Conservation (phyloP, 2,113 vertebrate species). For the Dicrurus megarhynchus region DNA sequence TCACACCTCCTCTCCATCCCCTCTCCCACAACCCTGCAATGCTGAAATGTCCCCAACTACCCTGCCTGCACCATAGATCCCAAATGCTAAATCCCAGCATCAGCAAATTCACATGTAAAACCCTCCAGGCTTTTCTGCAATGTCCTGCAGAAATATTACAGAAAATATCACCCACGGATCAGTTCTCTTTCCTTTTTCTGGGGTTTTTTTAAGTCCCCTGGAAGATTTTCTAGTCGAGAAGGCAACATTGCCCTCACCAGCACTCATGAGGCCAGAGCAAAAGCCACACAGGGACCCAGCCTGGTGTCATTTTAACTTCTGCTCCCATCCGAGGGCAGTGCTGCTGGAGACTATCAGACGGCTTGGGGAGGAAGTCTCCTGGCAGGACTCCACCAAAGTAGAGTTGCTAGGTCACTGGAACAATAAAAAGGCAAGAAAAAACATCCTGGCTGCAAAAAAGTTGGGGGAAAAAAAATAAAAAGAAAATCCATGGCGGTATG, state of each 20-base stretch:
- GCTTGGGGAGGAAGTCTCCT: constrained; percentile 73
- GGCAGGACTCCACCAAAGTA: constrained; percentile 73
- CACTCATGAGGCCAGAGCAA: not conserved
- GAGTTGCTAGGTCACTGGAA: constrained; percentile 79
- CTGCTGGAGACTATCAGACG: constrained; percentile 62
- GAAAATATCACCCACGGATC: not conserved
- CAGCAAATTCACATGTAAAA: not conserved
- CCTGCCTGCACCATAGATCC: not conserved
- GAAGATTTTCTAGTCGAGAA: not conserved
- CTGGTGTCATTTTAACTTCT: not conserved
- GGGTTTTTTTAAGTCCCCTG: not conserved
- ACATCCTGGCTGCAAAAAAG: constrained; percentile 79
- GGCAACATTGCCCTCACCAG: not conserved
- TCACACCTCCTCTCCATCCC: not conserved
- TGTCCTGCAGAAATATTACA: not conserved
- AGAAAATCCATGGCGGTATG: not conserved
- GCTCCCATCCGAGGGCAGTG: constrained; percentile 52
- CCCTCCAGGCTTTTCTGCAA: not conserved
- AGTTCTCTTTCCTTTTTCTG: not conserved
- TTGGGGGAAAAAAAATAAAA: not conserved
- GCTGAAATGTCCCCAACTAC: not conserved
- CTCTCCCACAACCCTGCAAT: fast-evolving
- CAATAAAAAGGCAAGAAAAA: constrained; percentile 83
- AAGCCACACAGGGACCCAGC: not conserved
- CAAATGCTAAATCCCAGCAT: not conserved